Percentiles rank a stretch among this genome's conserved stretches.
phyloP scores from a whole-genome alignment of 2,113 vertebrate genomes.

The Dicentrarchus labrax region DNA sequence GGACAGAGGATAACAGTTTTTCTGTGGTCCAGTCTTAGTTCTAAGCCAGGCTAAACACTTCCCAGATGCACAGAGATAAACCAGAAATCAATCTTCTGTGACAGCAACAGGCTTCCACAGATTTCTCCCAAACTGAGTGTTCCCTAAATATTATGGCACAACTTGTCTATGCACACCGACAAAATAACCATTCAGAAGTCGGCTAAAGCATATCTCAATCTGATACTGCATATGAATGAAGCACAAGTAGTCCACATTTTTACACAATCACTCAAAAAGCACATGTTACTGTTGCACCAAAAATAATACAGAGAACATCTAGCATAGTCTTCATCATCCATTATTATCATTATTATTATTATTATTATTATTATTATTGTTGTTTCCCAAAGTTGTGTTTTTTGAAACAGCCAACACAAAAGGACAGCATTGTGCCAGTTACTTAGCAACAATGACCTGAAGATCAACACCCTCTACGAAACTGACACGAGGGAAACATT shows the following conservation, averaged over 20 bases:
- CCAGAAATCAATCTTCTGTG: background rate
- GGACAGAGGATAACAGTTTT: background rate
- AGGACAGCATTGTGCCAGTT: constrained; percentile 56
- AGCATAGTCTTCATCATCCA: constrained; percentile 62
- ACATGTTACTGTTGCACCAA: constrained; percentile 70
- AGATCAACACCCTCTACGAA: constrained; percentile 64
- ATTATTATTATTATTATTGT: constrained; percentile 25
- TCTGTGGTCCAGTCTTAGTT: background rate
- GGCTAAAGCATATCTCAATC: constrained; percentile 62
- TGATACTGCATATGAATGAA: constrained; percentile 65
- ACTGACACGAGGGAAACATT: constrained; percentile 44
- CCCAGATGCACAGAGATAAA: constrained; percentile 4
- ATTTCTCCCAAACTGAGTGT: constrained; percentile 37
- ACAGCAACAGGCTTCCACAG: background rate
- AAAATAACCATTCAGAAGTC: constrained; percentile 71
- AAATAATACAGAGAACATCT: constrained; percentile 73
- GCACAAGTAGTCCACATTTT: constrained; percentile 65
- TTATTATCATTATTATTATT: constrained; percentile 28
- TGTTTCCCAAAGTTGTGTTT: constrained; percentile 45
- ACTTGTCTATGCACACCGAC: constrained; percentile 56
- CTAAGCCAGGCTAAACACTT: constrained; percentile 27
- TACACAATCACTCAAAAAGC: constrained; percentile 74
- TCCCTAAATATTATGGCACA: constrained; percentile 56
- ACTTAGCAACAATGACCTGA: constrained; percentile 65
- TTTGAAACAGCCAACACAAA: constrained; percentile 59